A percentile compares a stretch with the other conserved stretches of the same genome.
Conservation (phyloP, 1,140 invertebrate species). For the Oncopeltus fasciatus region DNA sequence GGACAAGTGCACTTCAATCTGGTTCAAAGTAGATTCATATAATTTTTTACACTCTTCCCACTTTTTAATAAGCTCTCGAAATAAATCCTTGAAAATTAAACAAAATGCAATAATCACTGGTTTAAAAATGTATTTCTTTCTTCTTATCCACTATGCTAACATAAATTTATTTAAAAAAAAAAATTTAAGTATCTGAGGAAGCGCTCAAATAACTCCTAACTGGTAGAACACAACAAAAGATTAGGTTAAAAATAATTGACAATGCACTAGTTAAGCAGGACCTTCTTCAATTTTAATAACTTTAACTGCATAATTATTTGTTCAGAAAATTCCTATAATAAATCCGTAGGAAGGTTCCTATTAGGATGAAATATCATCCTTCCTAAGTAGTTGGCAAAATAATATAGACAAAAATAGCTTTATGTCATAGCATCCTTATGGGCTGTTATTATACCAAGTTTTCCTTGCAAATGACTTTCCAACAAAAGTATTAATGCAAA, state of each 20-base stretch:
- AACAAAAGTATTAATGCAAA: no score
- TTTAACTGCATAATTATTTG: no score
- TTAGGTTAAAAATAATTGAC: neutral
- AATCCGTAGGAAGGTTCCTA: no score
- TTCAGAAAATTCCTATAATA: no score
- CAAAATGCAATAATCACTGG: neutral
- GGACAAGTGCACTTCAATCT: neutral
- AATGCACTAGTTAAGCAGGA: no score
- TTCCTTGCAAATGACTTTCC: no score
- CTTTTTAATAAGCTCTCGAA: neutral
- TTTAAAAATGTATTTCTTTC: neutral
- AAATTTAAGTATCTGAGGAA: neutral
- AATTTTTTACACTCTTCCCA: neutral
- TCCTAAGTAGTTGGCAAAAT: no score
- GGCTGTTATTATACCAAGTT: no score
- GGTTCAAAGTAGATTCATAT: neutral
- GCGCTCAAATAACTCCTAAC: neutral
- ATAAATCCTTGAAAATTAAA: neutral
- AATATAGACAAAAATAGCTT: no score
- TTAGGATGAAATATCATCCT: no score
- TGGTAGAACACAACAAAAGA: neutral
- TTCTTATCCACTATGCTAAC: neutral
- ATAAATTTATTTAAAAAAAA: neutral
- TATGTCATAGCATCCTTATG: no score
- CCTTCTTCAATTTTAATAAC: no score